phyloP scores from a whole-genome alignment of 2,888 invertebrate genomes.

The Apamea sordens region DNA sequence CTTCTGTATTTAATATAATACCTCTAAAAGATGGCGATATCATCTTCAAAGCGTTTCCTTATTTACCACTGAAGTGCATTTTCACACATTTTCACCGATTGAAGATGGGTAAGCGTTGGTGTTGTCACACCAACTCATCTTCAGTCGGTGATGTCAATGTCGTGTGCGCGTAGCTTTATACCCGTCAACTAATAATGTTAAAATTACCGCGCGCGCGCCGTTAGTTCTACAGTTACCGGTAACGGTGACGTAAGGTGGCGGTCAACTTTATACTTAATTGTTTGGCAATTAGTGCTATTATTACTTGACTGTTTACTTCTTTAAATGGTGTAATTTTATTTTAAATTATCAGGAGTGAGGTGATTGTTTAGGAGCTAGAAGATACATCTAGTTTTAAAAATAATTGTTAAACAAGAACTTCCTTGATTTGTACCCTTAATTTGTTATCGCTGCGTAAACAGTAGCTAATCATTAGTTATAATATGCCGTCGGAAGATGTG shows the following conservation, averaged over 20 bases:
- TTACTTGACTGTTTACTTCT: constrained; percentile 9
- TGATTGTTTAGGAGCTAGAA: neutral
- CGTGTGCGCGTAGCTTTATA: constrained; percentile 28
- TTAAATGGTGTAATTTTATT: neutral
- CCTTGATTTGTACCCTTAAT: neutral
- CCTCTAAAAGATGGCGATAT: too few species aligned
- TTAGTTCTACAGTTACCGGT: constrained; percentile 64
- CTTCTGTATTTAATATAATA: too few species aligned
- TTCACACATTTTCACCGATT: neutral
- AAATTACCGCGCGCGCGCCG: constrained; percentile 59
- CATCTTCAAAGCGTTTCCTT: too few species aligned
- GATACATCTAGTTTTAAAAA: neutral
- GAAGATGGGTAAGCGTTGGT: too few species aligned
- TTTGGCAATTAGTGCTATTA: constrained; percentile 49
- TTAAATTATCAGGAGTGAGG: neutral
- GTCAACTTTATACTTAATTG: constrained; percentile 60
- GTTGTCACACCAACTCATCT: constrained; percentile 3
- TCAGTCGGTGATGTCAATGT: constrained; percentile 11
- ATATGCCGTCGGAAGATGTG: too few species aligned
- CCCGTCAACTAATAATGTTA: constrained; percentile 49
- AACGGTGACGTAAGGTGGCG: constrained; percentile 57
- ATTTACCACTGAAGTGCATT: neutral
- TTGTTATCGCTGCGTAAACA: neutral
- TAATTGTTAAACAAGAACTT: neutral
- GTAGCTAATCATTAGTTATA: neutral